Conservation (phyloP, 2,797 vertebrate genomes). For the Cossypha caffra region DNA sequence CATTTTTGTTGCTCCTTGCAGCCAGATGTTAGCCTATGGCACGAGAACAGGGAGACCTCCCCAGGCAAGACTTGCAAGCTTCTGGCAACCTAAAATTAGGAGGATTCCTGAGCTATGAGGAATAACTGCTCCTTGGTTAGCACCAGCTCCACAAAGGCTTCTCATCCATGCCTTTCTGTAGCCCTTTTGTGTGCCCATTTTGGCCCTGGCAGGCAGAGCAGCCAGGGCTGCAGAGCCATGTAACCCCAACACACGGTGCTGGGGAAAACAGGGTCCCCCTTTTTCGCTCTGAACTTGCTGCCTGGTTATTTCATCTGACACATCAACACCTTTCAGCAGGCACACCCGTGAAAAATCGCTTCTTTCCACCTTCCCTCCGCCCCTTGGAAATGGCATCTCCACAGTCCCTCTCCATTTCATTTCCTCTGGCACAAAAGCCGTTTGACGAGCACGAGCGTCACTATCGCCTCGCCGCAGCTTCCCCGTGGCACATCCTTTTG, state of each 20-base stretch:
- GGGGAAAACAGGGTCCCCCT: fast-evolving
- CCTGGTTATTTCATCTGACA: background rate
- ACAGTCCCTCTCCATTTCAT: background rate
- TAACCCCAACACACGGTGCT: fast-evolving
- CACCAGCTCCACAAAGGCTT: background rate
- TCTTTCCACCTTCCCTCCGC: background rate
- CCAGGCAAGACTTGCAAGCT: background rate
- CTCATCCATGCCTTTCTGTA: background rate
- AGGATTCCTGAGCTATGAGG: background rate
- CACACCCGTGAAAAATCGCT: fast-evolving
- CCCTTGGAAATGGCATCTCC: background rate
- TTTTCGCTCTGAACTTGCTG: background rate
- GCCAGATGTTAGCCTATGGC: background rate
- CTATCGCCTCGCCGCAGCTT: background rate
- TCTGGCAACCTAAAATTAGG: background rate
- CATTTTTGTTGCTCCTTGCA: background rate
- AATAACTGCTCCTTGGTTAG: background rate
- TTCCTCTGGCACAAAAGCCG: background rate
- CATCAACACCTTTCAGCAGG: background rate
- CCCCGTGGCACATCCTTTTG: background rate
- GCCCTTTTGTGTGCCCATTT: background rate
- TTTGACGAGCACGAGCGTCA: fast-evolving
- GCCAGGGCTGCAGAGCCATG: fast-evolving
- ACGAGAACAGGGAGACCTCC: background rate
- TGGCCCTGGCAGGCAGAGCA: background rate